A percentile compares a stretch with the other conserved stretches of the same genome.
phyloP scores from a whole-genome alignment of 2,113 vertebrate species.

The Solea solea region DNA sequence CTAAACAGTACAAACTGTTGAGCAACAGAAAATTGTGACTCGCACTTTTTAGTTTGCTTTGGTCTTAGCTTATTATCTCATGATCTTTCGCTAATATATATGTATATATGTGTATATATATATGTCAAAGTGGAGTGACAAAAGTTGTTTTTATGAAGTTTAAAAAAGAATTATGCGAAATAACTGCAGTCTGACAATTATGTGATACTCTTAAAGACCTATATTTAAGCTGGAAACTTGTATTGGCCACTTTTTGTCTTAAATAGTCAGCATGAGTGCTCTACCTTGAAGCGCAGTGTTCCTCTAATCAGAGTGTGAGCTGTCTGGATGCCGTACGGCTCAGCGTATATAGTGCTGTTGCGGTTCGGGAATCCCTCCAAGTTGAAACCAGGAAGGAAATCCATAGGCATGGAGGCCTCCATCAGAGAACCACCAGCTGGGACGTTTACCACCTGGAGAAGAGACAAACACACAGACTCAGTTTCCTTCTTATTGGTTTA shows the following conservation, averaged over 20 bases:
- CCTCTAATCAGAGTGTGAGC: slow-evolving; percentile 93
- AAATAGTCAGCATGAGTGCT: background rate
- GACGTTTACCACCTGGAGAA: slow-evolving; percentile 79
- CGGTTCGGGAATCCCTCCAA: slow-evolving; percentile 96
- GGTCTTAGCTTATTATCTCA: too few species aligned
- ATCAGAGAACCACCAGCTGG: slow-evolving; percentile 87
- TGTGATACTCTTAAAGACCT: too few species aligned
- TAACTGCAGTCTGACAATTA: too few species aligned
- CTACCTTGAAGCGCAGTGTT: slow-evolving; percentile 92
- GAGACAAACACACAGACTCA: background rate
- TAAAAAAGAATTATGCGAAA: too few species aligned
- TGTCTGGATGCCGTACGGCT: slow-evolving; percentile 88
- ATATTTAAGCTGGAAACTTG: too few species aligned
- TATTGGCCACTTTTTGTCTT: too few species aligned
- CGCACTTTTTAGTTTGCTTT: too few species aligned
- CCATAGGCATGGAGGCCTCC: slow-evolving; percentile 85
- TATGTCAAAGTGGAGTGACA: too few species aligned
- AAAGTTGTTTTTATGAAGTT: too few species aligned
- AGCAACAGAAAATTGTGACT: too few species aligned
- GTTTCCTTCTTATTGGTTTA: background rate
- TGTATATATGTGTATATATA: too few species aligned
- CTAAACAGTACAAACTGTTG: background rate
- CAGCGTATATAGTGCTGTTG: slow-evolving; percentile 91
- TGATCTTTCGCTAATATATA: too few species aligned
- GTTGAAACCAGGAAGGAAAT: slow-evolving; percentile 93